Conservation (phyloP, 2,888 invertebrate genomes). For the Drosophila dives region DNA sequence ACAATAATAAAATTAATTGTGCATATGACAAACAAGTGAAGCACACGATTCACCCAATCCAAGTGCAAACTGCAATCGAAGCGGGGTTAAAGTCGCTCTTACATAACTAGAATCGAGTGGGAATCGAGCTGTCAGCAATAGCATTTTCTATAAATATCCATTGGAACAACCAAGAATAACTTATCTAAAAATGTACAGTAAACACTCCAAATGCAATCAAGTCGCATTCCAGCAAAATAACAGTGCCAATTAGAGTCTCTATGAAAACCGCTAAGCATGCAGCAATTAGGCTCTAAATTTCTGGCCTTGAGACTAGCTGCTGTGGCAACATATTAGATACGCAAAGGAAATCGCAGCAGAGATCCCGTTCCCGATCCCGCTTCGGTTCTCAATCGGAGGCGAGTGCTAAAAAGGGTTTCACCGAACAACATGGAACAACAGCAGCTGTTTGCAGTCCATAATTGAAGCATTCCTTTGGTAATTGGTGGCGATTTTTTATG, state of each 20-base stretch:
- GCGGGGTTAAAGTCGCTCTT: constrained; percentile 39
- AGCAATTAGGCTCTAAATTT: constrained; percentile 30
- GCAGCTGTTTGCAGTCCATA: constrained; percentile 77
- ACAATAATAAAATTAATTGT: constrained; percentile 20
- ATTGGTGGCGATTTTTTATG: constrained; percentile 75
- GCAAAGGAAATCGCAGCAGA: constrained; percentile 35
- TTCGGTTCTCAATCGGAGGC: constrained; percentile 16
- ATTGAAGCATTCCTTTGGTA: constrained; percentile 76
- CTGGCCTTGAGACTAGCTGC: constrained; percentile 29
- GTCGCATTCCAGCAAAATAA: constrained; percentile 2
- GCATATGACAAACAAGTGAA: constrained; percentile 17
- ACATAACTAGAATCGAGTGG: constrained; percentile 16
- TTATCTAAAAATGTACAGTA: not conserved
- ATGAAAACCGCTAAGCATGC: constrained; percentile 12
- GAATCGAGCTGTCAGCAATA: not conserved
- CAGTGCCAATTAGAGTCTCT: constrained; percentile 17
- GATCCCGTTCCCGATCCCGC: constrained; percentile 8
- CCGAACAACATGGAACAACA: constrained; percentile 34
- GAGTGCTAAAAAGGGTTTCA: constrained; percentile 76
- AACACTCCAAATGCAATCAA: not conserved
- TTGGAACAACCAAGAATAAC: not conserved
- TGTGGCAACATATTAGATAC: constrained; percentile 51
- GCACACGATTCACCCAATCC: not conserved
- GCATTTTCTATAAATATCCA: not conserved
- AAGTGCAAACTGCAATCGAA: constrained; percentile 36